Evolutionary conservation across 2,888 invertebrate genomes (phyloP).

Genomic region (Dryomyza anilis): DNA sequence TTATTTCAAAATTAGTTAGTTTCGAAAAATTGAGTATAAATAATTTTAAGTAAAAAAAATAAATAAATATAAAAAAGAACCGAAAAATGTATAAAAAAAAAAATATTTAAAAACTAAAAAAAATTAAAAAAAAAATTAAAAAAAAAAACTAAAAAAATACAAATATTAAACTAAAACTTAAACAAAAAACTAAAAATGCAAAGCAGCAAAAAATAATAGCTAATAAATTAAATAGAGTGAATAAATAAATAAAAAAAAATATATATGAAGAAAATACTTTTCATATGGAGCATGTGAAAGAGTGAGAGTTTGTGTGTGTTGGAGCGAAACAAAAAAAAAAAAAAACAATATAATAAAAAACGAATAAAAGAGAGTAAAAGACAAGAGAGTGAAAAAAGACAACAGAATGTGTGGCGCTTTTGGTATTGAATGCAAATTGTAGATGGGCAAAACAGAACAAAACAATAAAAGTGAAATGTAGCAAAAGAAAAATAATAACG

Average conservation of each 20-base stretch:
- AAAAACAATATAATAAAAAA: not conserved
- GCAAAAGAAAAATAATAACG: not conserved
- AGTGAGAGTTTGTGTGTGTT: not conserved
- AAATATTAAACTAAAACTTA: not conserved
- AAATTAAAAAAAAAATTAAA: constrained; percentile 7
- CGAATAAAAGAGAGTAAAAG: not conserved
- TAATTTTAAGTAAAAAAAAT: too few relatives aligned
- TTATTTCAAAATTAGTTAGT: not conserved
- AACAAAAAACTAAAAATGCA: constrained; percentile 10
- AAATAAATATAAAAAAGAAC: too few relatives aligned
- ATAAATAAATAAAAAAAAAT: not conserved
- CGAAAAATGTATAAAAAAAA: not conserved
- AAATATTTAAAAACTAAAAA: constrained; percentile 35
- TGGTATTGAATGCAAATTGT: too few relatives aligned
- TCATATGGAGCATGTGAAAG: too few relatives aligned
- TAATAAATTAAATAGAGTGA: not conserved
- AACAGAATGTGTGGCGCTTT: not conserved
- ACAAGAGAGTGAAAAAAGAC: constrained; percentile 19
- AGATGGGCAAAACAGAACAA: constrained; percentile 20
- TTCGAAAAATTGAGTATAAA: too few relatives aligned
- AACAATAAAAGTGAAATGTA: constrained; percentile 26
- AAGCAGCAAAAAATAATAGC: not conserved
- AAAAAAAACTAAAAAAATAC: constrained; percentile 37
- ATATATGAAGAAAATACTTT: not conserved
- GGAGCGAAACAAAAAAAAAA: not conserved